Evolutionary conservation across 2,113 vertebrate genomes (phyloP).

Genomic region (Xiphophorus hellerii): DNA sequence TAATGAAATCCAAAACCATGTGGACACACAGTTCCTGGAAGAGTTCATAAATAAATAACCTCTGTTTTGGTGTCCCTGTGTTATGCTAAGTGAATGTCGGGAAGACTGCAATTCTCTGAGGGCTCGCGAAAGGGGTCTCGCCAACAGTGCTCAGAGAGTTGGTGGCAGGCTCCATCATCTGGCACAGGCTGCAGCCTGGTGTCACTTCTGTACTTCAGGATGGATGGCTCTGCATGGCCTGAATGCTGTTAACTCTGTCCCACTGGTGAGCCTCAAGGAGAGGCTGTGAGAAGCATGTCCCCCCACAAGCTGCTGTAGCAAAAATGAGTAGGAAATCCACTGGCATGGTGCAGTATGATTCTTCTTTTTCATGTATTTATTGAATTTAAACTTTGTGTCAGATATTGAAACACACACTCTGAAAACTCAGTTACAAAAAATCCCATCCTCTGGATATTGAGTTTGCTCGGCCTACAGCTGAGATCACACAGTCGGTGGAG

Average conservation of each 20-base stretch:
- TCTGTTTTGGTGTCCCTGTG: slow-evolving; percentile 77
- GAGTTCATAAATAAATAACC: slow-evolving; percentile 81
- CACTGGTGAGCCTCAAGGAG: slow-evolving; percentile 69
- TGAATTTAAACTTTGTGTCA: slow-evolving; percentile 59
- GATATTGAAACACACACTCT: slow-evolving; percentile 63
- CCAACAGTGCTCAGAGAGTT: slow-evolving; percentile 54
- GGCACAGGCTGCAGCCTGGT: slow-evolving; percentile 54
- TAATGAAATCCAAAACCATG: slow-evolving; percentile 70
- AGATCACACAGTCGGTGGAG: slow-evolving; percentile 43
- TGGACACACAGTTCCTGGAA: slow-evolving; percentile 74
- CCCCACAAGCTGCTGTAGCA: slow-evolving; percentile 25
- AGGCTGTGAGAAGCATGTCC: slow-evolving; percentile 50
- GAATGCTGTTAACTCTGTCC: slow-evolving; percentile 69
- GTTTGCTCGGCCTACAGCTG: slow-evolving; percentile 68
- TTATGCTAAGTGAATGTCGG: slow-evolving; percentile 79
- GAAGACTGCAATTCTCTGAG: slow-evolving; percentile 67
- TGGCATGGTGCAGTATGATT: slow-evolving; percentile 36
- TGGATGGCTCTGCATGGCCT: slow-evolving; percentile 67
- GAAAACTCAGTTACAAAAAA: slow-evolving; percentile 67
- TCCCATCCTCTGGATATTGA: slow-evolving; percentile 61
- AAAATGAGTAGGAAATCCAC: slow-evolving; percentile 35
- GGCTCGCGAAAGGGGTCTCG: slow-evolving; percentile 59
- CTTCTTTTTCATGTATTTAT: slow-evolving; percentile 70
- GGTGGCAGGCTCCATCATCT: slow-evolving; percentile 73
- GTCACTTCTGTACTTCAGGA: slow-evolving; percentile 76